Conservation (phyloP, 2,113 vertebrate species). For the Panthera leo region DNA sequence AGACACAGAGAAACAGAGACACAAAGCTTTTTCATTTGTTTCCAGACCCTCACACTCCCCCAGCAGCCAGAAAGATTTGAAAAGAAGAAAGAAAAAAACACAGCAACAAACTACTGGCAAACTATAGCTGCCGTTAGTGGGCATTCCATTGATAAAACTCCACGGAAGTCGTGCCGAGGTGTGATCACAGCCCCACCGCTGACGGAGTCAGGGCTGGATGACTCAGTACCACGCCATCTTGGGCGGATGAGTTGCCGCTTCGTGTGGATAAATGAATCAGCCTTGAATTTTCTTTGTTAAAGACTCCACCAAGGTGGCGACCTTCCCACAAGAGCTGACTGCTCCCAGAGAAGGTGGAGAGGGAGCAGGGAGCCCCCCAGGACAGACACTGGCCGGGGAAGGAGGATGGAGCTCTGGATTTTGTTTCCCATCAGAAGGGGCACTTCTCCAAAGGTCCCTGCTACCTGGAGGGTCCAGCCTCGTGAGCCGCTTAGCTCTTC, state of each 20-base stretch:
- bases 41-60: not conserved
- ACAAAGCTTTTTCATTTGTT: slow-evolving; percentile 16
- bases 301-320: not conserved
- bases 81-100: slow-evolving; percentile 58
- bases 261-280: slow-evolving; percentile 29
- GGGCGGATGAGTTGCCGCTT: slow-evolving; percentile 10
- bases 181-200: slow-evolving; percentile 24
- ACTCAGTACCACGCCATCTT: slow-evolving; percentile 20
- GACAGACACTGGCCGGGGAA: not conserved
- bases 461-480: too few relatives aligned
- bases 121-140: slow-evolving; percentile 61
- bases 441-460: not conserved
- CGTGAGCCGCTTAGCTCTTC: not conserved
- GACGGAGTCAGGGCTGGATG: slow-evolving; percentile 10
- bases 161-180: not conserved
- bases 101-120: slow-evolving; percentile 34
- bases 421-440: not conserved
- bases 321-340: not conserved
- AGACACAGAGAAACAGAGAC: slow-evolving; percentile 12
- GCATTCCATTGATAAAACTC: slow-evolving; percentile 52
- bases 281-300: slow-evolving; percentile 54
- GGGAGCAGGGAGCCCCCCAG: accelerated
- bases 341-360: not conserved
- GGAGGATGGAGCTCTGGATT: not conserved
- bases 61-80: slow-evolving; percentile 55